Evolutionary conservation across 1,140 invertebrate genomes (phyloP).

Genomic region (Phthorimaea operculella): DNA sequence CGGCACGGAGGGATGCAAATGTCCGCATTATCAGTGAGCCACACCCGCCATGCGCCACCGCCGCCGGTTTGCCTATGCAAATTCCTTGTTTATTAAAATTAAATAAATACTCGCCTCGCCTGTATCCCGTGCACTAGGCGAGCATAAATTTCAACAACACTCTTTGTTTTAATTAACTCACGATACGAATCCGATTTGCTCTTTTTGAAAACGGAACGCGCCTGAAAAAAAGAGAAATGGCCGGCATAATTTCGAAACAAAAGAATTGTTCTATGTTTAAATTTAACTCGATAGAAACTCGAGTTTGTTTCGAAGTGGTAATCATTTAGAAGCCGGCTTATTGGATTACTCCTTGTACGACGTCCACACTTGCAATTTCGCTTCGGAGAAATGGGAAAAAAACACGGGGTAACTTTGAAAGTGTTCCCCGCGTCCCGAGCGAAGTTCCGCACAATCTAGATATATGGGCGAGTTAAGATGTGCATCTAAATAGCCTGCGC

Average conservation of each 20-base stretch:
- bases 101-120: slow-evolving; percentile 38
- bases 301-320: slow-evolving; percentile 6
- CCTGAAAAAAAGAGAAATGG: not conserved
- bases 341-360: slow-evolving; percentile 32
- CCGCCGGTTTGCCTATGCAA: slow-evolving; percentile 33
- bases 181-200: not conserved
- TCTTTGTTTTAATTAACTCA: slow-evolving; percentile 27
- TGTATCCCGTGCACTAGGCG: slow-evolving; percentile 11
- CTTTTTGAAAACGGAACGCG: not conserved
- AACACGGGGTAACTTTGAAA: slow-evolving; percentile 35
- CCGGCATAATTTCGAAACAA: not conserved
- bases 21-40: slow-evolving; percentile 38
- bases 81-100: slow-evolving; percentile 55
- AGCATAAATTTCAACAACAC: slow-evolving; percentile 11
- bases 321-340: slow-evolving; percentile 26
- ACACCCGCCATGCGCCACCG: slow-evolving; percentile 22
- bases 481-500: slow-evolving; percentile 64
- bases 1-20: slow-evolving; percentile 40
- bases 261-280: slow-evolving; percentile 1
- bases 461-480: slow-evolving; percentile 64
- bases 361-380: slow-evolving; percentile 37
- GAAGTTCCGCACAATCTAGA: slow-evolving; percentile 55
- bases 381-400: slow-evolving; percentile 25
- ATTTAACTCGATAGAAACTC: slow-evolving; percentile 1
- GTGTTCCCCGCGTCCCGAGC: slow-evolving; percentile 28